Base-by-base conservation (phyloP, 2,888 invertebrate species). In the Drosophila neonasuta region DNA sequence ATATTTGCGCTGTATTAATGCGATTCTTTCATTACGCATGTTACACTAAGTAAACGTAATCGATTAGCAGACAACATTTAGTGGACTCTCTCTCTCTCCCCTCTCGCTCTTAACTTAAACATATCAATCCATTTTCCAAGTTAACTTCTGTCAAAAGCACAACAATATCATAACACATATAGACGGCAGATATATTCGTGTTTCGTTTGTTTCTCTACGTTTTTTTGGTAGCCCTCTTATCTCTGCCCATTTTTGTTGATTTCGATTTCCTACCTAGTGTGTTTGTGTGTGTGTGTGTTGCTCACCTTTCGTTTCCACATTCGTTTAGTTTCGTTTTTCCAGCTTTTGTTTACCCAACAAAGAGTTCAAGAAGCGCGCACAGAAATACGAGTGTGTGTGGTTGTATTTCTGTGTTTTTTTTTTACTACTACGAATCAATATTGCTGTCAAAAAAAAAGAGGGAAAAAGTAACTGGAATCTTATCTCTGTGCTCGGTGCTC, bases 331-430 rank as follows among this genome's bases (percentile, higher is more conserved):
- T 75, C 68, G 60, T 60, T 77, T 72, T 74, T 44, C 74, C 74
- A 61, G 50, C 71, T 57, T 86, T 86, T 82, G 83, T 83, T 83
- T 86, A 87, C 86, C 70, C 80, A 82, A 83, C 77, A 85, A 81
- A 69, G 70, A 71, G 62, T 57, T 51, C 55, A 51, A 63, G 52
- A 52, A 57, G 77, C 55, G 69, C 51, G 24, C 20, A 52, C n/a
- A 20, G n/a, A 15, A 34, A 44, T 44, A 51, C 32, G 6, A 32
- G 42, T 48, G 29, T 58, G 49, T 54, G 32, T 57, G 54, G 45
- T 42, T 58, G 48, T 66, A 39, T 69, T 74, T 66, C 63, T 55
- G 51, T 56, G 44, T 55, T 20, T 20, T n/a, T 39, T 55, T 24
- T 30, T 20, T 46, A 57, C 15, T 15, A 36, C 11, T 17, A 20